Base-by-base conservation (phyloP, 30 jellyfish, hydroid and myxozoan species). In the Hydra vulgaris region DNA sequence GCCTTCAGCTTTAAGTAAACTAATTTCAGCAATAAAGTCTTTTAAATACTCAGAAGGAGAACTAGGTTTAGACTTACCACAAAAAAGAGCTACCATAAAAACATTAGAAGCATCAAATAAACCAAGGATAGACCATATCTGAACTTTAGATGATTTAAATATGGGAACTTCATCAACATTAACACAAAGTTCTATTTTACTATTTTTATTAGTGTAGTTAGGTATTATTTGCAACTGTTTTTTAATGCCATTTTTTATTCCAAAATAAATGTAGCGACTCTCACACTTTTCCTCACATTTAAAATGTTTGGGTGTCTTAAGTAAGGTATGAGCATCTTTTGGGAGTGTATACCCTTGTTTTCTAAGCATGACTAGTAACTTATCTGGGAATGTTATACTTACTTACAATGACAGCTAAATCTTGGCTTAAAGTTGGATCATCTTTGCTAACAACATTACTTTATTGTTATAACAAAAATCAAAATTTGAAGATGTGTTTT, bases 41-140 rank as follows among this genome's bases (percentile, higher is more conserved):
- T 40, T 40, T 40, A 40, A 40, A 40, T 40, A 40, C 61, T 40
- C 61, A 40, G 61, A 69, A 23, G 76, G 8, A 69, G 27, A 69
- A 69, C 25, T 69, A 69, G 7, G 27, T 69, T 69, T 69, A 69
- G 27, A 69, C 76, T 69, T 69, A 69, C 76, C 76, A 20, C 76
- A 3, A 40, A 40, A 40, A 40, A 40, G 61, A 40, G 61, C 61
- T 40, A 40, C 12, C 61, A 40, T 40, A 40, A 40, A 40, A 40
- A 40, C 61, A 40, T 40, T 40, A 40, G 61, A 40, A 40, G 61
- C 61, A 40, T 40, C 61, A 40, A 40, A 40, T 40, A 12, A 40
- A 40, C 61, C 61, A 40, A 40, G 61, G 61, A 40, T 40, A 40
- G 5, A 12, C 61, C 61, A 40, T 3, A 40, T 40, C 5, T 40